Evolutionary conservation across 2,797 vertebrate genomes (phyloP), one percentile per base, ranked within the genome.

Genomic region (Rhinella marina): DNA sequence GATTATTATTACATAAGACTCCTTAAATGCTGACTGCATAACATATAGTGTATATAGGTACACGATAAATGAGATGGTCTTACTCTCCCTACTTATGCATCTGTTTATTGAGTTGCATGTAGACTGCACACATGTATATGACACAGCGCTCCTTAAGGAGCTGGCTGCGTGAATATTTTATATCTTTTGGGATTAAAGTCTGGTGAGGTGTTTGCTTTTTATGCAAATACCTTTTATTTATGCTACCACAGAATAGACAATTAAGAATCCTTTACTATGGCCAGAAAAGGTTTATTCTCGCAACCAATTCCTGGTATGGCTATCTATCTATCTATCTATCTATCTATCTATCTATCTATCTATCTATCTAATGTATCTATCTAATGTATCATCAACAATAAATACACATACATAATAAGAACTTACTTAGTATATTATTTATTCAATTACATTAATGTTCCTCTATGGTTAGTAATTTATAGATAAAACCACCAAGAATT

Each of bases 151-250:
- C 19, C 64, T 68, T 57, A 83, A 83, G 52, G 70, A 54, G 3
- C 57, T 57, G 61, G 25, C 17, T 77, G 12, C 61, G 68, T 78
- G 13, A 66, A 83, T 87, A 68, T 66, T 87, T 82, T 41, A 82
- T 76, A 56, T 12, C 64, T 83, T 64, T 87, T 87, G 54, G n/a
- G 48, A 82, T 87, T 68, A 87, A 87, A 81, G 78, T 56, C 70
- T 73, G 52, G 78, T 73, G 52, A 57, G 41, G 86, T 61, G 16
- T 50, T 87, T 87, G 21, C 78, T 79, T 81, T 82, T 82, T 75
- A 62, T 82, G 79, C 54, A 82, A 76, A 75, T 76, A 29, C 56
- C 19, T 75, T 64, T 77, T 77, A 87, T 83, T 57, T 83, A 77
- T 64, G 72, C 48, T 25, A 84, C 5, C 12, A 75, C 7, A 17